These are phyloP conservation scores for Tenthredo notha DNA, from an alignment of 2,888 invertebrate species.

Conservation along the genomic window DNA sequence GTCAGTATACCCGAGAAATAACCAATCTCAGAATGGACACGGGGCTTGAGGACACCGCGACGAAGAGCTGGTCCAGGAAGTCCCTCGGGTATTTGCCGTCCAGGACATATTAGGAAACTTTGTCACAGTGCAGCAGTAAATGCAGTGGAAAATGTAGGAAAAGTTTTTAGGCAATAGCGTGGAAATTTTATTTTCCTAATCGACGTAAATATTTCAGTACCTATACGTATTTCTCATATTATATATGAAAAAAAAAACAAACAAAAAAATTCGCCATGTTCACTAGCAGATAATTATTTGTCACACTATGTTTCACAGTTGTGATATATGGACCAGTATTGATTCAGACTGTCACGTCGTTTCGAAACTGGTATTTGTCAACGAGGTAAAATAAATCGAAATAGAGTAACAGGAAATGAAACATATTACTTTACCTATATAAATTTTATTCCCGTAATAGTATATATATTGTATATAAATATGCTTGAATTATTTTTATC, in stretches of 20 bases:
- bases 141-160: not conserved
- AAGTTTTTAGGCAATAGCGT: not conserved
- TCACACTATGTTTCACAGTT: not conserved
- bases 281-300: not conserved
- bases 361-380: not conserved
- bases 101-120: not conserved
- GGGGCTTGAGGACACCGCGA: not conserved
- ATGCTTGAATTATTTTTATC: not conserved
- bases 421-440: not conserved
- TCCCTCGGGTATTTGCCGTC: slow-evolving; percentile 1
- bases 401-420: not conserved
- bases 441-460: not conserved
- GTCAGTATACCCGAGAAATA: slow-evolving; percentile 31
- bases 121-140: not conserved
- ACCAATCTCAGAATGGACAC: slow-evolving; percentile 20
- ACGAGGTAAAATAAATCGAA: not conserved
- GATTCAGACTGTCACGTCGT: not conserved
- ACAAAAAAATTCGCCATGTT: not conserved
- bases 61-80: slow-evolving; percentile 6
- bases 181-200: not conserved
- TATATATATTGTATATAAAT: not conserved
- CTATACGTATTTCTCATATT: not conserved
- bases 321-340: slow-evolving; percentile 6
- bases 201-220: not conserved
- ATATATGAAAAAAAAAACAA: too few relatives aligned